Conservation (phyloP, 2,113 vertebrate genomes). For the Vidua macroura region DNA sequence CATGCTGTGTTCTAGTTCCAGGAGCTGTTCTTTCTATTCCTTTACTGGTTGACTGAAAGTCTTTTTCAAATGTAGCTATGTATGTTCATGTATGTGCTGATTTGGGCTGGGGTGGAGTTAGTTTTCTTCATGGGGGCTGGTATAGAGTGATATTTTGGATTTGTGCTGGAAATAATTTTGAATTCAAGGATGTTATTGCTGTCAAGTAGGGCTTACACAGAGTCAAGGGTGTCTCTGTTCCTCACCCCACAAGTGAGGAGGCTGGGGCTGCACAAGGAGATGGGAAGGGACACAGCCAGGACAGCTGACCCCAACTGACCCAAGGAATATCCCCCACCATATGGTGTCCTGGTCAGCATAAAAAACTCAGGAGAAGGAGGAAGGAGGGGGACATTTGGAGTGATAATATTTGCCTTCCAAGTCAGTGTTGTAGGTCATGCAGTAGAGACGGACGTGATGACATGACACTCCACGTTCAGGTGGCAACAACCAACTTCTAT, state of each 20-base stretch:
- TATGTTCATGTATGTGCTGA: background rate
- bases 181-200: background rate
- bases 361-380: background rate
- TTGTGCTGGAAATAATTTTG: background rate
- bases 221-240: background rate
- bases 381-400: background rate
- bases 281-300: background rate
- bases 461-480: fast-evolving
- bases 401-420: background rate
- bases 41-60: background rate
- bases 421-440: fast-evolving
- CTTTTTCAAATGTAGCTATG: background rate
- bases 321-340: background rate
- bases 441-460: background rate
- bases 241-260: background rate
- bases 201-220: background rate
- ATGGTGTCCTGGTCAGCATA: background rate
- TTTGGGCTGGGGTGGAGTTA: background rate
- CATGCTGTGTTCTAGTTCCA: background rate
- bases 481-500: background rate
- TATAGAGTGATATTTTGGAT: background rate
- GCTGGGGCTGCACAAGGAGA: background rate
- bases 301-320: background rate
- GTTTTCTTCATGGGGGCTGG: background rate
- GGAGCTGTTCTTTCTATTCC: background rate